A percentile compares a stretch with the other conserved stretches of the same genome.
Conservation (phyloP, 2,888 invertebrate species). For the Pammene aurita region DNA sequence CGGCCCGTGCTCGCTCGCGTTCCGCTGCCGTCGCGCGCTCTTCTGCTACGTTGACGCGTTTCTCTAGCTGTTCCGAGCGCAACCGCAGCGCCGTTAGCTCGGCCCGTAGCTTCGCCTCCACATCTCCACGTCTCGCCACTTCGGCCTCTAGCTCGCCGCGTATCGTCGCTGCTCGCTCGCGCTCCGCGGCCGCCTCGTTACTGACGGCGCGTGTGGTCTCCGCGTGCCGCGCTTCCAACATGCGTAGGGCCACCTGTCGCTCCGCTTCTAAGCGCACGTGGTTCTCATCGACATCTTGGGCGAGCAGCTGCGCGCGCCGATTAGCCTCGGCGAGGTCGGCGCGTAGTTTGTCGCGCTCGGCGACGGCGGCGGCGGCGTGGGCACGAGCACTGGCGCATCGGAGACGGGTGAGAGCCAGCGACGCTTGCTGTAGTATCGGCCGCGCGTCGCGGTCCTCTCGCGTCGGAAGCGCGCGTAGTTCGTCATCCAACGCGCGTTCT, state of each 20-base stretch:
- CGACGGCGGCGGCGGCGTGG: slow-evolving; percentile 85
- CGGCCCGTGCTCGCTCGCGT: slow-evolving; percentile 73
- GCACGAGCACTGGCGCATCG: slow-evolving; percentile 89
- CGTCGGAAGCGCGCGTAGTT: slow-evolving; percentile 65
- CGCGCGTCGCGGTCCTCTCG: slow-evolving; percentile 53
- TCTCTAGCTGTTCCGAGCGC: slow-evolving; percentile 83
- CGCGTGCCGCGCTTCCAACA: slow-evolving; percentile 89
- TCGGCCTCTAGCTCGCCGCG: slow-evolving; percentile 86
- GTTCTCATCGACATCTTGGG: slow-evolving; percentile 95
- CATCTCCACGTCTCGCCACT: slow-evolving; percentile 85
- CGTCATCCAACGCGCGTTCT: slow-evolving; percentile 87
- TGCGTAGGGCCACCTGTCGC: slow-evolving; percentile 86
- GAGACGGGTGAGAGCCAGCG: slow-evolving; percentile 86
- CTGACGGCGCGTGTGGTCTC: slow-evolving; percentile 89
- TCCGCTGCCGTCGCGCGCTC: slow-evolving; percentile 85
- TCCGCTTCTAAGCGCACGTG: slow-evolving; percentile 92
- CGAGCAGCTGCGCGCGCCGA: slow-evolving; percentile 89
- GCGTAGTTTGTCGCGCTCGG: slow-evolving; percentile 92
- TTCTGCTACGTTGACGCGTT: slow-evolving; percentile 72
- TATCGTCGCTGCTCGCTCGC: slow-evolving; percentile 86
- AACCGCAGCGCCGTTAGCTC: slow-evolving; percentile 84
- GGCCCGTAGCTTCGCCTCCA: slow-evolving; percentile 86
- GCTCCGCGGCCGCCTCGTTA: slow-evolving; percentile 87
- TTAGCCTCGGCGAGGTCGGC: slow-evolving; percentile 92
- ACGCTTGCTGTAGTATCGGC: slow-evolving; percentile 82